A percentile compares a stretch with the other conserved stretches of the same genome.
phyloP scores from a whole-genome alignment of 2,888 invertebrate species.

The Chloroclystis v-ata region DNA sequence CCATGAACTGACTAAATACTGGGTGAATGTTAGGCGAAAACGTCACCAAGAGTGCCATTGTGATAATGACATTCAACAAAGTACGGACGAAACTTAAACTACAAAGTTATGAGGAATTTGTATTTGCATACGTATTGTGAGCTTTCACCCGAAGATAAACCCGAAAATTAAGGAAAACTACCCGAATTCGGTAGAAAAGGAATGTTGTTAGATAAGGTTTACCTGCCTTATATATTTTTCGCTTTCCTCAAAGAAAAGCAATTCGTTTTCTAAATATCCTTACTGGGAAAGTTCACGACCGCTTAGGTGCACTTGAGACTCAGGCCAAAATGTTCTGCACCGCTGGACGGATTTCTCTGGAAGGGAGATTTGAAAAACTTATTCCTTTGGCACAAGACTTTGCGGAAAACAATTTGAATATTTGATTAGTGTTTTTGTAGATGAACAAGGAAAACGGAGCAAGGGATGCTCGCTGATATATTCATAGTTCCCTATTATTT shows the following conservation, averaged over 20 bases:
- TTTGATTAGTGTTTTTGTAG: slow-evolving; percentile 13
- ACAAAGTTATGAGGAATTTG: slow-evolving; percentile 12
- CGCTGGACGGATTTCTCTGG: slow-evolving; percentile 41
- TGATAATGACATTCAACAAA: slow-evolving; percentile 9
- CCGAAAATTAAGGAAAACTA: slow-evolving; percentile 23
- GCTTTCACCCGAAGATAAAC: slow-evolving; percentile 11
- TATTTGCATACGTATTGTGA: slow-evolving; percentile 18
- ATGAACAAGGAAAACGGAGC: slow-evolving; percentile 17
- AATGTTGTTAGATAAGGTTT: slow-evolving; percentile 19
- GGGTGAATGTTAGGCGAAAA: slow-evolving; percentile 27
- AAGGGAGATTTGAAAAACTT: slow-evolving; percentile 36
- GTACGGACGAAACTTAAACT: slow-evolving; percentile 11
- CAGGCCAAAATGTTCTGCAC: slow-evolving; percentile 48
- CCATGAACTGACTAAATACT: slow-evolving; percentile 23
- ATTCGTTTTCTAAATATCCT: slow-evolving; percentile 32
- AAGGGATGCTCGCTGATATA: slow-evolving; percentile 10
- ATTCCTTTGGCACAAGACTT: slow-evolving; percentile 18
- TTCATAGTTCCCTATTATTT: slow-evolving; percentile 29
- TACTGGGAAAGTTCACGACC: slow-evolving; percentile 43
- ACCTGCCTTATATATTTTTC: slow-evolving; percentile 27
- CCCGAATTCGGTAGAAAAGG: slow-evolving; percentile 15
- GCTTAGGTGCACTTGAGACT: slow-evolving; percentile 49
- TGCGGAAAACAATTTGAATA: slow-evolving; percentile 15
- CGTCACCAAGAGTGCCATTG: slow-evolving; percentile 11
- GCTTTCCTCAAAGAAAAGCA: slow-evolving; percentile 25